A percentile compares a stretch with the other conserved stretches of the same genome.
Conservation (phyloP, 2,797 vertebrate species). For the Pseudomugil gertrudae region DNA sequence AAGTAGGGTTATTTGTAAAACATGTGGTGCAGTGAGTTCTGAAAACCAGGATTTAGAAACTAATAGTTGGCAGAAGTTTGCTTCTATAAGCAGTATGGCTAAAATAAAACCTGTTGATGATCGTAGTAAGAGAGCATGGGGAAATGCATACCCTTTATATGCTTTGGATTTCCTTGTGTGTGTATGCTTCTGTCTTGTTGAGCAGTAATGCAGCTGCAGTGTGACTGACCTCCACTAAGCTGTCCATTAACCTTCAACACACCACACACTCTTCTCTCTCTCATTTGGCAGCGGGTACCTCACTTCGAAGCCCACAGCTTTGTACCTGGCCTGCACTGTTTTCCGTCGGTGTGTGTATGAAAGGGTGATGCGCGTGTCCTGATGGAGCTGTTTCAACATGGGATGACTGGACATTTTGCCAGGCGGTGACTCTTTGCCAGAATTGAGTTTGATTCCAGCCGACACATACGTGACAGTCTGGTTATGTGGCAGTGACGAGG, state of each 20-base stretch:
- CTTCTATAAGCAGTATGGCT: not conserved
- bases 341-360: constrained; percentile 2
- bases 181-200: constrained; percentile 32
- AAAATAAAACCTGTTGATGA: not conserved
- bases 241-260: constrained; percentile 73
- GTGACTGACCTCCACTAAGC: constrained; percentile 68
- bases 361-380: constrained; percentile 12
- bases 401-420: constrained; percentile 33
- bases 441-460: constrained; percentile 14
- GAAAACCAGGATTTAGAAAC: too few relatives aligned
- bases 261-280: constrained; percentile 23
- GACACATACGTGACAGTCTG: constrained; percentile 33
- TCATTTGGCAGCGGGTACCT: constrained; percentile 48
- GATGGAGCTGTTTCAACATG: constrained; percentile 31
- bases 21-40: too few relatives aligned
- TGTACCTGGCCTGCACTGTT: constrained; percentile 23
- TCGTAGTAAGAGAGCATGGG: not conserved
- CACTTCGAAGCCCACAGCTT: constrained; percentile 27
- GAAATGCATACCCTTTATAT: not conserved
- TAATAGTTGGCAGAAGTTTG: not conserved
- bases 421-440: not conserved
- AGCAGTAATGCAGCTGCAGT: constrained; percentile 48
- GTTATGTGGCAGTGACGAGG: constrained; percentile 24
- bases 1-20: too few relatives aligned
- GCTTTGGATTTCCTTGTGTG: constrained; percentile 13